phyloP scores from a whole-genome alignment of 2,888 invertebrate genomes.

The Machimus rusticus region DNA sequence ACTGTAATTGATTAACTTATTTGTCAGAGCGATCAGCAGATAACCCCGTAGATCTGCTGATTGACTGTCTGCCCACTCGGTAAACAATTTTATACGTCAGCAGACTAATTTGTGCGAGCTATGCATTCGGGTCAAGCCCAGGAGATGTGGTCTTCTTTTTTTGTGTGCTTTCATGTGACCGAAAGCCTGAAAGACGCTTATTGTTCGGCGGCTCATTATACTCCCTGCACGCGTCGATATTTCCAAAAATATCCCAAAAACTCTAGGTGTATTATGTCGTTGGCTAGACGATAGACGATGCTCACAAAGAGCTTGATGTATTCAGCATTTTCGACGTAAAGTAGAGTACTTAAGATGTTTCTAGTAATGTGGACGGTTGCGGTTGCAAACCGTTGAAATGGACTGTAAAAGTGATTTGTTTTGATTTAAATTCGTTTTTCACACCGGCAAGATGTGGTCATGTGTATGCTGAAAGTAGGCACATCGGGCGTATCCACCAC shows the following conservation, averaged over 20 bases:
- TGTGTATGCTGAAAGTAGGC: neutral
- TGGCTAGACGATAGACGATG: neutral
- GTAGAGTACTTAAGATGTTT: neutral
- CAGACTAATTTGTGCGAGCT: neutral
- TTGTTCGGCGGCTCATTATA: neutral
- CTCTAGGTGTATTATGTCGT: neutral
- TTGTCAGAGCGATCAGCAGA: neutral
- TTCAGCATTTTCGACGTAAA: neutral
- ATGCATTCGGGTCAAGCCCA: neutral
- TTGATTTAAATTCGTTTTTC: neutral
- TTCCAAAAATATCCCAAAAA: constrained; percentile 2
- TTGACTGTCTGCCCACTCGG: neutral
- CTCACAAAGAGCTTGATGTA: neutral
- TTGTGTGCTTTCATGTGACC: neutral
- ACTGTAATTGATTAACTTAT: neutral
- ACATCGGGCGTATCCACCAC: neutral
- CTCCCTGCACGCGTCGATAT: neutral
- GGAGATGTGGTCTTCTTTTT: neutral
- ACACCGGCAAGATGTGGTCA: neutral
- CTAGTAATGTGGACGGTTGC: neutral
- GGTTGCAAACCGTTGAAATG: neutral
- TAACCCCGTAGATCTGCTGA: neutral
- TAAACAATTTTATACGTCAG: neutral
- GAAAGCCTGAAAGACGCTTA: neutral
- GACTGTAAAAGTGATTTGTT: neutral